These are phyloP conservation scores for Acanthosepion lycidas DNA, from an alignment of 2,888 invertebrate genomes.

Conservation along the genomic window DNA sequence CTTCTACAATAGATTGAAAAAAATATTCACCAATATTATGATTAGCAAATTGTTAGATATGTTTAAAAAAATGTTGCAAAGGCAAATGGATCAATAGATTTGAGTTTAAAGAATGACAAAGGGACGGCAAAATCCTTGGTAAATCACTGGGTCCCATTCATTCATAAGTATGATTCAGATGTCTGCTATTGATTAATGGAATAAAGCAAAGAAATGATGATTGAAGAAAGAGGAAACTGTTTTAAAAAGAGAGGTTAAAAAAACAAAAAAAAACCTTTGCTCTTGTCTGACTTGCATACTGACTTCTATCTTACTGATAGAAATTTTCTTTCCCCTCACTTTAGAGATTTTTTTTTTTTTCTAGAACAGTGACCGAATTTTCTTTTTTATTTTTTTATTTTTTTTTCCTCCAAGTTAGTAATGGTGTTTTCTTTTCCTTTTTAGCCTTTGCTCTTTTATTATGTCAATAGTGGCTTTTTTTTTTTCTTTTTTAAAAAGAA, in stretches of 20 bases:
- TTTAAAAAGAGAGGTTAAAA: background rate
- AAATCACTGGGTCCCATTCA: slow-evolving; percentile 2
- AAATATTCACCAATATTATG: background rate
- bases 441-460: background rate
- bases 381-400: background rate
- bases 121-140: background rate
- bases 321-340: slow-evolving; percentile 20
- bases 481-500: background rate
- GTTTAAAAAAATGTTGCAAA: background rate
- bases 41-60: background rate
- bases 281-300: background rate
- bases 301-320: background rate
- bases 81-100: slow-evolving; percentile 15
- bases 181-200: background rate
- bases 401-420: background rate
- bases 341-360: background rate
- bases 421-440: background rate
- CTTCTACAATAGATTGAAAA: background rate
- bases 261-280: background rate
- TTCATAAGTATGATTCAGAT: slow-evolving; percentile 16
- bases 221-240: background rate
- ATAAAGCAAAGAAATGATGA: background rate
- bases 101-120: background rate
- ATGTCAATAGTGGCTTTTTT: background rate
- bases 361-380: slow-evolving; percentile 10